A percentile compares a stretch with the other conserved stretches of the same genome.
These are phyloP conservation scores for Andrena flavipes DNA, from an alignment of 2,888 invertebrate genomes.

Conservation along the genomic window DNA sequence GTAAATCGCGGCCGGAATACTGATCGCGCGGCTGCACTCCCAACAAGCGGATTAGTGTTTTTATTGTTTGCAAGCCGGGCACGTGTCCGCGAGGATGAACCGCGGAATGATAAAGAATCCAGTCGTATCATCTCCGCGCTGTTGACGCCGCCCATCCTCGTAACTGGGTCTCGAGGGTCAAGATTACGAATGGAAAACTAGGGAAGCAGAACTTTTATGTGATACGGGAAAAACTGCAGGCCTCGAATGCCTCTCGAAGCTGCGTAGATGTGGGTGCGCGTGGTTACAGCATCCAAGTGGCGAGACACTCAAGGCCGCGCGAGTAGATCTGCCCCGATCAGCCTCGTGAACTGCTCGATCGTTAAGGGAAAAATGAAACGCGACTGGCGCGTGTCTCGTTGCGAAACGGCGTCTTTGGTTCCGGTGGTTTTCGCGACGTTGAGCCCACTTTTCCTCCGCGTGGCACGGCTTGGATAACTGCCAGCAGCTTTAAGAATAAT, in stretches of 20 bases:
- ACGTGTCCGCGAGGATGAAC: conserved; percentile 26
- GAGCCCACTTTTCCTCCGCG: neutral
- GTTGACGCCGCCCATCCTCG: neutral
- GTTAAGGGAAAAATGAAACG: conserved; percentile 8
- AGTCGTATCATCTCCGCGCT: no score
- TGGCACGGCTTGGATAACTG: no score
- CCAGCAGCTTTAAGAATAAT: neutral
- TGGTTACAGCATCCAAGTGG: neutral
- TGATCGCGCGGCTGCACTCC: conserved; percentile 6
- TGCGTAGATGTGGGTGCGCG: neutral
- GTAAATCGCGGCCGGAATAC: conserved; percentile 36
- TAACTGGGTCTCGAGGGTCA: neutral
- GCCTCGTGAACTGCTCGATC: conserved; percentile 66
- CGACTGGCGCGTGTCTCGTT: neutral
- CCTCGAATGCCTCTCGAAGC: neutral
- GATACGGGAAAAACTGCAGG: neutral
- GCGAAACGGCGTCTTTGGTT: no score
- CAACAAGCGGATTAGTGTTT: neutral
- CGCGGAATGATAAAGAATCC: conserved; percentile 3
- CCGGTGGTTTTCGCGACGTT: neutral
- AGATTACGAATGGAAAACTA: neutral
- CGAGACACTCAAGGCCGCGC: conserved; percentile 41
- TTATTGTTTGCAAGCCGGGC: conserved; percentile 40
- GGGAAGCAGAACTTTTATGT: neutral
- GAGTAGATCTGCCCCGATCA: conserved; percentile 51